These are phyloP conservation scores for Corythornis madagascariensis DNA, from an alignment of 2,113 vertebrate species.

Conservation along the genomic window DNA sequence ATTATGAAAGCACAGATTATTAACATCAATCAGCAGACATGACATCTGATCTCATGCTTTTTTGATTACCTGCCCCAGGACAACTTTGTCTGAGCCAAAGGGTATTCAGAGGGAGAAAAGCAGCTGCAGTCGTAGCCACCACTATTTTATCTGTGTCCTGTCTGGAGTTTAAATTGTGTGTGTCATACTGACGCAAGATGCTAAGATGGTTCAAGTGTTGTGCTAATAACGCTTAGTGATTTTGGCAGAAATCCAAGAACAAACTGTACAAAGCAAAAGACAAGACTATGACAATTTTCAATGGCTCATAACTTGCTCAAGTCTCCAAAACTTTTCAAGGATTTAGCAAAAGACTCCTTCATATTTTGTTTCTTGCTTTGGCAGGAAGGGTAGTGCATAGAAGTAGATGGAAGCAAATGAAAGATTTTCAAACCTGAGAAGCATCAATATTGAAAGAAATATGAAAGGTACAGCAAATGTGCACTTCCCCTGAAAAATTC, in stretches of 20 bases:
- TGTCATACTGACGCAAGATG: slow-evolving; percentile 68
- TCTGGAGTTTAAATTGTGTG: slow-evolving; percentile 60
- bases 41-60: slow-evolving; percentile 55
- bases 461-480: neutral
- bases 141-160: slow-evolving; percentile 50
- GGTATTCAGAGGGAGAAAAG: slow-evolving; percentile 47
- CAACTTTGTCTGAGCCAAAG: slow-evolving; percentile 66
- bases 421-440: neutral
- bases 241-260: slow-evolving; percentile 63
- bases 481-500: neutral
- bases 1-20: slow-evolving; percentile 54
- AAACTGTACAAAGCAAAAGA: slow-evolving; percentile 50
- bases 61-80: slow-evolving; percentile 66
- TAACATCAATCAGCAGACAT: slow-evolving; percentile 55
- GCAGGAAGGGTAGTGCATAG: neutral
- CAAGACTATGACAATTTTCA: slow-evolving; percentile 47
- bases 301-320: neutral
- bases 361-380: neutral
- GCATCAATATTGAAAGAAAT: neutral
- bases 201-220: slow-evolving; percentile 61
- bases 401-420: neutral
- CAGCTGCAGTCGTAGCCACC: slow-evolving; percentile 54
- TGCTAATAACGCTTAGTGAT: slow-evolving; percentile 59
- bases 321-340: neutral
- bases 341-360: neutral